Conservation (phyloP, 2,797 vertebrate genomes). For the Tympanoctomys barrerae region DNA sequence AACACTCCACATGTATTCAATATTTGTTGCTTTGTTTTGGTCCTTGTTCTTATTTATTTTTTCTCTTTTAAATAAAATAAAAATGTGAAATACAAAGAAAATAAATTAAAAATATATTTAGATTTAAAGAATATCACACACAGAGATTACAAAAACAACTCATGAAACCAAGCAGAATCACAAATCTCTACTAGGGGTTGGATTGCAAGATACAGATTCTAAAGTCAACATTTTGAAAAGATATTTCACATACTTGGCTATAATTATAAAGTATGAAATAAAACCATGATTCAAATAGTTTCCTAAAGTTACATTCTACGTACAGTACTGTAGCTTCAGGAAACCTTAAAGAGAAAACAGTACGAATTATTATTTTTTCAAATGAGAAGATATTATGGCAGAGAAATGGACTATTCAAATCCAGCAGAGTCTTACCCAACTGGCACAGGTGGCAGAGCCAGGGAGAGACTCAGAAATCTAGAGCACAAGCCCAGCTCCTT, state of each 20-base stretch:
- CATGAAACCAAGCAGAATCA: not conserved
- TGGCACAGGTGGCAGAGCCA: not conserved
- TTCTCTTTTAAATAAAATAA: too few relatives aligned
- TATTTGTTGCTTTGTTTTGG: not conserved
- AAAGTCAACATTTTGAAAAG: slow-evolving; percentile 30
- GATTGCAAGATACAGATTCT: not conserved
- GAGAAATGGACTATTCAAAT: not conserved
- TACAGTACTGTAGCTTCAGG: not conserved
- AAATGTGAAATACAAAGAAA: too few relatives aligned
- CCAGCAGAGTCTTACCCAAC: too few relatives aligned
- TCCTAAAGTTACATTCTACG: not conserved
- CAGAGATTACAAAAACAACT: not conserved
- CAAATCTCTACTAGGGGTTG: not conserved
- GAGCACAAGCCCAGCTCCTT: not conserved
- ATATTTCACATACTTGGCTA: not conserved
- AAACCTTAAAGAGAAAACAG: not conserved
- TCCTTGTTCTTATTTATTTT: too few relatives aligned
- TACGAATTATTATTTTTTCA: not conserved
- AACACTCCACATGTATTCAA: not conserved
- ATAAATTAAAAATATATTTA: not conserved
- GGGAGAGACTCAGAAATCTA: not conserved
- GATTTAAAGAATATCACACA: not conserved
- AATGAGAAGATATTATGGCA: not conserved
- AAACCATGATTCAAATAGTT: slow-evolving; percentile 15
- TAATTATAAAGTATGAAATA: not conserved